phyloP scores from a whole-genome alignment of 2,113 vertebrate genomes.

The Nymphicus hollandicus region DNA sequence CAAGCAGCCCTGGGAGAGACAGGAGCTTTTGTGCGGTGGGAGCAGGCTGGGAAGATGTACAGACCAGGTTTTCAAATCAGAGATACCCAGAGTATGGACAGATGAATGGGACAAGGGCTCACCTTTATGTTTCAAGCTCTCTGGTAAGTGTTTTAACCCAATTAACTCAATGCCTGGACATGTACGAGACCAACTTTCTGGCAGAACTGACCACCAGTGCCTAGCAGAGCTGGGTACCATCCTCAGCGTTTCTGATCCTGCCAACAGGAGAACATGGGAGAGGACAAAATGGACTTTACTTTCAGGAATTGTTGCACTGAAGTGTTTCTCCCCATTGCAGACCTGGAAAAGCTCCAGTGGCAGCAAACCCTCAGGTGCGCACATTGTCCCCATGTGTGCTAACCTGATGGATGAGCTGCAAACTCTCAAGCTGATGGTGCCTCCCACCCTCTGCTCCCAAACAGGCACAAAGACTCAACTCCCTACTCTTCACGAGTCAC shows the following conservation, averaged over 20 bases:
- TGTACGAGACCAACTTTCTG: not conserved
- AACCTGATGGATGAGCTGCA: not conserved
- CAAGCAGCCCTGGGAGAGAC: not conserved
- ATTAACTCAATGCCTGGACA: not conserved
- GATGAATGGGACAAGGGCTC: not conserved
- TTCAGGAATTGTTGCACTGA: not conserved
- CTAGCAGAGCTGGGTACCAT: not conserved
- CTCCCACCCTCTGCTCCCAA: not conserved
- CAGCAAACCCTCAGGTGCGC: not conserved
- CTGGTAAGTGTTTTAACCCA: not conserved
- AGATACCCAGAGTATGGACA: not conserved
- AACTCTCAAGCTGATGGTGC: fast-evolving
- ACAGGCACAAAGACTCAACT: not conserved
- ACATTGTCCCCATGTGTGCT: not conserved
- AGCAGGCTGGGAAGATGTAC: not conserved
- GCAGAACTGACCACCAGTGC: not conserved
- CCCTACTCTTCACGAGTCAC: fast-evolving
- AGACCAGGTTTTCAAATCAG: not conserved
- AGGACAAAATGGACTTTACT: not conserved
- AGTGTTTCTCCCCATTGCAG: not conserved
- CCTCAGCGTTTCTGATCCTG: not conserved
- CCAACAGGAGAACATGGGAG: not conserved
- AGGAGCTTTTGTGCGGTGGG: not conserved
- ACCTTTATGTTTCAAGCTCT: not conserved
- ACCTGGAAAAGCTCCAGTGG: not conserved